A percentile compares a stretch with the other conserved stretches of the same genome.
phyloP scores from a whole-genome alignment of 2,797 vertebrate genomes.

The Rhabdomys pumilio region DNA sequence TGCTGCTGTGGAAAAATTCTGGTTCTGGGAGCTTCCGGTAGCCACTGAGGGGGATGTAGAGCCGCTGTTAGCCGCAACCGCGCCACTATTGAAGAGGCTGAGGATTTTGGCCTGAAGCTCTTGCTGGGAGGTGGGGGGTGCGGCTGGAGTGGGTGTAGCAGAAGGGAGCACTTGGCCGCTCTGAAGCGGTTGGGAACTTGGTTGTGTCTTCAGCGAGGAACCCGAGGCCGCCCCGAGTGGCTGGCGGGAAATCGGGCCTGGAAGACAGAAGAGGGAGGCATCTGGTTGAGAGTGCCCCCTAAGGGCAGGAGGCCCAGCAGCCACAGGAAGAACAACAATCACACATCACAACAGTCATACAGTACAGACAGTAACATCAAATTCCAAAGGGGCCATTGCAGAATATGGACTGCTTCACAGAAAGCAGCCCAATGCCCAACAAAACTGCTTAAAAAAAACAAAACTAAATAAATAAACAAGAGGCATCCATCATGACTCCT shows the following conservation, averaged over 20 bases:
- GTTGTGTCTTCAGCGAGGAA: conserved; percentile 87
- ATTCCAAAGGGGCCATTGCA: conserved; percentile 68
- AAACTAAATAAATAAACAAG: not conserved
- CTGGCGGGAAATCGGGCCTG: conserved; percentile 89
- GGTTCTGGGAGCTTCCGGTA: conserved; percentile 82
- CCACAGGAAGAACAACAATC: conserved; percentile 78
- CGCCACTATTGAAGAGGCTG: conserved; percentile 97
- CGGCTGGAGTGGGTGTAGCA: conserved; percentile 85
- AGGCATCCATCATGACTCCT: not conserved
- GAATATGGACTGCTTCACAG: conserved; percentile 33
- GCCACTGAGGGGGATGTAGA: conserved; percentile 68
- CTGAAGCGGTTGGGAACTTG: conserved; percentile 87
- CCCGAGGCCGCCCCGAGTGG: conserved; percentile 87
- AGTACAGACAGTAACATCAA: conserved; percentile 55
- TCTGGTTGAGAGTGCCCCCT: conserved; percentile 75
- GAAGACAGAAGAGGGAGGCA: conserved; percentile 75
- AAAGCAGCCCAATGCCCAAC: conserved; percentile 41
- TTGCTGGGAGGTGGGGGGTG: conserved; percentile 91
- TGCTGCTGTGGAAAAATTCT: conserved; percentile 88
- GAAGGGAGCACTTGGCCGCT: conserved; percentile 88
- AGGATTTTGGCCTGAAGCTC: conserved; percentile 99
- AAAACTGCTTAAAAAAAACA: conserved; percentile 11
- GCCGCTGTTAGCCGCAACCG: conserved; percentile 82
- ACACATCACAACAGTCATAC: conserved; percentile 74
- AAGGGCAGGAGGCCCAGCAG: conserved; percentile 71